Evolutionary conservation across 2,113 vertebrate genomes (phyloP), one percentile per base, ranked within the genome.

Genomic region (Nycticebus coucang): DNA sequence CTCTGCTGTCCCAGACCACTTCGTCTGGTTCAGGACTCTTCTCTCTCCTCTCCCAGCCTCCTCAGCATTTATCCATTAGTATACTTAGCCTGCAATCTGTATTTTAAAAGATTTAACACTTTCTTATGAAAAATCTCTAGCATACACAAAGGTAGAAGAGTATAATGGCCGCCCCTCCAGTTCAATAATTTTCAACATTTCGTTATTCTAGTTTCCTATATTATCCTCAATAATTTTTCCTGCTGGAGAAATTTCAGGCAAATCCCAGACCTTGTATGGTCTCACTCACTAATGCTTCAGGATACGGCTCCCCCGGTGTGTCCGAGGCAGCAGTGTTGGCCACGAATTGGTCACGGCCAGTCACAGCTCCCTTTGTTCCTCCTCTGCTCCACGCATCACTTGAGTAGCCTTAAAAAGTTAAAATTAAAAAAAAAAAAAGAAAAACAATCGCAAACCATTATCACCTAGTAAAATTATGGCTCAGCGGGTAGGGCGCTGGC

Each of bases 91-190:
- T 59, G 60, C 22, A 59, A 77, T 80, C 66, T 71, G 11, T 60
- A 60, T 75, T 69, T 77, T 62, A 18, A 74, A 66, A 79, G 19
- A 80, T 35, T 11, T 89, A 66, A 45, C 9, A 12, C 53, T 78
- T 87, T 87, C 77, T 75, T 62, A 18, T 64, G 81, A 33, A 87
- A 93, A 80, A 84, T 75, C 59, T 79, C 78, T 84, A 96, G 68
- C 77, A 78, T 74, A 28, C 13, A 53, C 60, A 68, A 53, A 68
- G 41, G 30, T 19, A 74, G 57, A 91, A n/a, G n/a, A 33, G 5
- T 78, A 28, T 87, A 35, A 82, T 62, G 4, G 11, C 11, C 8
- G 33, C 30, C 11, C 5, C 55, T 7, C 17, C n/a, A n/a, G 9
- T 75, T 91, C 21, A 82, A 15, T 64, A 77, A 45, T 82, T 91